Percentiles rank a stretch among this genome's conserved stretches.
These are phyloP conservation scores for Xenentodon cancila DNA, from an alignment of 2,797 vertebrate species.

Conservation along the genomic window DNA sequence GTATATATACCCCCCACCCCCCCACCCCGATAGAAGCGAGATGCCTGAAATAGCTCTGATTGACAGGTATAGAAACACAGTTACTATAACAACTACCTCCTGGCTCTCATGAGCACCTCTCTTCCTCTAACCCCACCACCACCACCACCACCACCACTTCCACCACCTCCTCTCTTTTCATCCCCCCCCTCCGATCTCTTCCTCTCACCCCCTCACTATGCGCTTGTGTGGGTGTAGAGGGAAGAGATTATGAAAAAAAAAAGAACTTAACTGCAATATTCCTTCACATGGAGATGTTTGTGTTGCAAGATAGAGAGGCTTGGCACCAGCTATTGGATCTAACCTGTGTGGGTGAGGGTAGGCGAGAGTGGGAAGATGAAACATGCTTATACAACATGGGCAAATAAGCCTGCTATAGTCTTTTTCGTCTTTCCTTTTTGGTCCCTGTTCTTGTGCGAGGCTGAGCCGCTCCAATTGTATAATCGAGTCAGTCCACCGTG, in stretches of 20 bases:
- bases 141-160: constrained; percentile 18
- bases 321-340: constrained; percentile 69
- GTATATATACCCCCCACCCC: too few species aligned
- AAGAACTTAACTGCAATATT: constrained; percentile 70
- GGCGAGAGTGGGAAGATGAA: constrained; percentile 76
- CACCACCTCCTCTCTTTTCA: constrained; percentile 57
- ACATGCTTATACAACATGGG: constrained; percentile 72
- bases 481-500: constrained; percentile 58
- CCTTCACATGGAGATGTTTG: constrained; percentile 71
- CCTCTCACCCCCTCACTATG: constrained; percentile 58
- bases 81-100: constrained; percentile 82
- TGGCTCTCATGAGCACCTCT: constrained; percentile 65
- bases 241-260: constrained; percentile 72
- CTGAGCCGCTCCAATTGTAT: constrained; percentile 66
- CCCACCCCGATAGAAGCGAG: too few species aligned
- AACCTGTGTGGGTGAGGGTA: constrained; percentile 76
- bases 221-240: constrained; percentile 68
- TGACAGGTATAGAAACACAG: constrained; percentile 77
- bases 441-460: constrained; percentile 62
- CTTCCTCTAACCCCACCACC: constrained; percentile 8
- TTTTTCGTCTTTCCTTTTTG: constrained; percentile 64
- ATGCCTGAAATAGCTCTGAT: constrained; percentile 78
- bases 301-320: constrained; percentile 66
- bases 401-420: constrained; percentile 68
- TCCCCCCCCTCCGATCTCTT: constrained; percentile 46